Conservation (phyloP, 2,888 invertebrate genomes). For the Leucozona laternaria region DNA sequence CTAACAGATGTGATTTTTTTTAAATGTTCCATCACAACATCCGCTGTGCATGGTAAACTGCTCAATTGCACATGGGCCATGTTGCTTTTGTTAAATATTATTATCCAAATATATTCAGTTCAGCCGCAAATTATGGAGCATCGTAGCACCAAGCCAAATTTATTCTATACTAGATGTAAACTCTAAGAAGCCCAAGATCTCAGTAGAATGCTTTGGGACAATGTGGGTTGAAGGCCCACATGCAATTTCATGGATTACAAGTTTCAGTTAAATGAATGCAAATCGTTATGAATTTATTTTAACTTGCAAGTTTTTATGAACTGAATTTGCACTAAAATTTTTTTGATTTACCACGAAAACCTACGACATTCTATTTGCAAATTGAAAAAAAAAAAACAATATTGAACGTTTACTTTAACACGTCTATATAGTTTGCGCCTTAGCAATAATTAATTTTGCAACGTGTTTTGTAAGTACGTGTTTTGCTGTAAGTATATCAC, state of each 20-base stretch:
- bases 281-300: not conserved
- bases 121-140: no score
- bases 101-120: no score
- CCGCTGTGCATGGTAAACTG: no score
- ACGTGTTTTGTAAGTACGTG: not conserved
- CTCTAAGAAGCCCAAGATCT: not conserved
- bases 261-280: not conserved
- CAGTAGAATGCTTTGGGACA: not conserved
- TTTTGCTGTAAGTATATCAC: not conserved
- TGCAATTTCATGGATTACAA: not conserved
- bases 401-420: conserved; percentile 16
- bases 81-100: no score
- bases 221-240: not conserved
- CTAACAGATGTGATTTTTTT: no score
- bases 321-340: not conserved
- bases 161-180: not conserved
- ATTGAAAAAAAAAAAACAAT: not conserved
- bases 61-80: no score
- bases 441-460: conserved; percentile 5
- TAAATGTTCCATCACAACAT: no score
- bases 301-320: not conserved
- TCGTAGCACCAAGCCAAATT: no score
- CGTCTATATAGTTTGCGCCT: conserved; percentile 46
- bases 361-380: conserved; percentile 18
- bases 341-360: not conserved